Evolutionary conservation across 2,888 invertebrate genomes (phyloP).

Genomic region (Muschampia plurimacula): DNA sequence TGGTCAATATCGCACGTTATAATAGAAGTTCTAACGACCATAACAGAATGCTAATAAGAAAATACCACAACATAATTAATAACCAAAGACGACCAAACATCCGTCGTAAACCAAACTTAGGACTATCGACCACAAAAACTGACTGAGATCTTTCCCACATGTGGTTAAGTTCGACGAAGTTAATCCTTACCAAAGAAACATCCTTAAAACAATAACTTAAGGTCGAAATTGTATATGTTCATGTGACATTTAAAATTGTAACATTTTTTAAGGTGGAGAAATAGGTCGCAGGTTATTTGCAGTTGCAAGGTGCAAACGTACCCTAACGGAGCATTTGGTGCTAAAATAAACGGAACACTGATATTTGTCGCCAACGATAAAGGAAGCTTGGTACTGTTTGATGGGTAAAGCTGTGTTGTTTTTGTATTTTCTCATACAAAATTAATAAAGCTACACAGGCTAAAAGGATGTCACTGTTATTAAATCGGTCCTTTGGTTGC

Average conservation of each 20-base stretch:
- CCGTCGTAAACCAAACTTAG: slow-evolving; percentile 69
- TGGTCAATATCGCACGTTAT: too few relatives aligned
- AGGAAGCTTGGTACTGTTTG: slow-evolving; percentile 68
- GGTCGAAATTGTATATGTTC: background rate
- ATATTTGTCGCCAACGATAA: slow-evolving; percentile 70
- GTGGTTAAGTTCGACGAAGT: slow-evolving; percentile 55
- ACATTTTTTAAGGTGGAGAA: slow-evolving; percentile 74
- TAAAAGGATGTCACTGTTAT: background rate
- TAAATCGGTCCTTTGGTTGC: background rate
- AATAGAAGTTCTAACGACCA: slow-evolving; percentile 49
- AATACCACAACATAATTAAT: slow-evolving; percentile 74
- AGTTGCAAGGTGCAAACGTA: slow-evolving; percentile 79
- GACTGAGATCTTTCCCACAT: slow-evolving; percentile 75
- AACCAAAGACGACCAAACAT: slow-evolving; percentile 75
- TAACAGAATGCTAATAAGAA: slow-evolving; percentile 64
- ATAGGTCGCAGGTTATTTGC: slow-evolving; percentile 84
- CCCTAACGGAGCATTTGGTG: slow-evolving; percentile 74
- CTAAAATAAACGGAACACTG: slow-evolving; percentile 72
- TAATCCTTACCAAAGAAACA: slow-evolving; percentile 11
- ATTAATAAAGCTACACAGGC: slow-evolving; percentile 21
- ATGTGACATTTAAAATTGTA: slow-evolving; percentile 7
- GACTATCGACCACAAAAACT: slow-evolving; percentile 68
- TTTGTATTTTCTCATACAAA: slow-evolving; percentile 42
- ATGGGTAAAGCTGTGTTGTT: slow-evolving; percentile 60
- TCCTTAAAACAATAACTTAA: background rate